Conservation (phyloP, 2,113 vertebrate genomes). For the Dasyprocta punctata region DNA sequence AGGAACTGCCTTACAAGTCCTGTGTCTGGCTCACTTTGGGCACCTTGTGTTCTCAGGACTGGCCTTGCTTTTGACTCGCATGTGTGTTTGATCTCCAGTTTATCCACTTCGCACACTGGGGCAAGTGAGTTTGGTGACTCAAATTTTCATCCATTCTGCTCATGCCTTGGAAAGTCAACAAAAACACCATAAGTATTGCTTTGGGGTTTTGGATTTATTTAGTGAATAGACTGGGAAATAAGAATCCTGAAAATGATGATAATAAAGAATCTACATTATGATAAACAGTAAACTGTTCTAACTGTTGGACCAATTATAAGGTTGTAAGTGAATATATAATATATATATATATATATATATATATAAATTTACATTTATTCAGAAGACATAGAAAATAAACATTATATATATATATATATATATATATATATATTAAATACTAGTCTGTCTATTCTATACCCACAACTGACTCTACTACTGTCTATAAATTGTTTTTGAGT, state of each 20-base stretch:
- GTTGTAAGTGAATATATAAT: not conserved
- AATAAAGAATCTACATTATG: not conserved
- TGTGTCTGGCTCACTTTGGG: not conserved
- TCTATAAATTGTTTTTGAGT: not conserved
- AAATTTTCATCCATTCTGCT: not conserved
- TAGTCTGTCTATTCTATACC: not conserved
- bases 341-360: too few relatives aligned
- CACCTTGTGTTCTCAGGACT: not conserved
- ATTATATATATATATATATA: too few relatives aligned
- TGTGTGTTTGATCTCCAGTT: not conserved
- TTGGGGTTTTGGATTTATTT: not conserved
- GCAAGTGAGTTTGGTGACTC: rapidly evolving
- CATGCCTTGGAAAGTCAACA: not conserved
- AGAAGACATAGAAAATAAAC: not conserved
- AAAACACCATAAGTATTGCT: not conserved
- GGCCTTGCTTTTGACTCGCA: too few relatives aligned
- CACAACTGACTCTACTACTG: not conserved
- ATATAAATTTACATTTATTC: not conserved
- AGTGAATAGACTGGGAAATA: not conserved
- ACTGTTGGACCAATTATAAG: not conserved
- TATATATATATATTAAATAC: not conserved
- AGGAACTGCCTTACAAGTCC: not conserved
- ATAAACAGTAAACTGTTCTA: not conserved
- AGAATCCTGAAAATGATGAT: not conserved
- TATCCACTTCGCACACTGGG: not conserved